Base-by-base conservation (phyloP, 2,888 invertebrate genomes). In the Stegophylla sp. region DNA sequence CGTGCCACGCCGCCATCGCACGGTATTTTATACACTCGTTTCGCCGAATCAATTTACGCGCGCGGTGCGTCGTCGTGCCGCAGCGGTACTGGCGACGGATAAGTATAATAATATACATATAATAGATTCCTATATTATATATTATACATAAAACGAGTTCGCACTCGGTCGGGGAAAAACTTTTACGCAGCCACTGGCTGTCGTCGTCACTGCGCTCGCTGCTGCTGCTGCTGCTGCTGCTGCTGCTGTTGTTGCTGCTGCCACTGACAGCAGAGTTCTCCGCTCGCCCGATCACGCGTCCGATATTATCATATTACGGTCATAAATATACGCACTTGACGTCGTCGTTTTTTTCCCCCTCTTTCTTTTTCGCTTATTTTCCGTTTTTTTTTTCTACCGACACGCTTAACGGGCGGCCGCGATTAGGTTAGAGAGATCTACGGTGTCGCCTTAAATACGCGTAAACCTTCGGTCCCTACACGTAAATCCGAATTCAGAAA, bases 41-140 rank as follows among this genome's bases (percentile, higher is more conserved):
- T 5, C 26, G 53, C 43, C 66, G n/a, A 76, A 66, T 76, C 66
- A 76, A 76, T 76, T 76, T 76, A n/a, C 53, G n/a, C n/a, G n/a
- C n/a, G n/a, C n/a, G n/a, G n/a, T n/a, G n/a, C 20, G 7, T 26
- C 17, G 48, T 48, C 48, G 34, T 28, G 20, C 2, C 20, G 61
- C 63, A 1, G 4, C 15, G n/a, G n/a, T n/a, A n/a, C n/a, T n/a
- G n/a, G n/a, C n/a, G 4, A 63, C 63, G 28, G 63, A 48, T 48
- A 48, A 3, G 7, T 48, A 48, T 48, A 45, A 45, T 45, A n/a
- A n/a, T n/a, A n/a, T n/a, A 48, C 1, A 48, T 13, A n/a, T 51
- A 13, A n/a, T n/a, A n/a, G n/a, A n/a, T n/a, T n/a, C n/a, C n/a
- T n/a, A n/a, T n/a, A n/a, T n/a, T n/a, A n/a, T n/a, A n/a, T n/a